phyloP scores from a whole-genome alignment of 2,888 invertebrate genomes.

The Scaptomyza caliginosa region DNA sequence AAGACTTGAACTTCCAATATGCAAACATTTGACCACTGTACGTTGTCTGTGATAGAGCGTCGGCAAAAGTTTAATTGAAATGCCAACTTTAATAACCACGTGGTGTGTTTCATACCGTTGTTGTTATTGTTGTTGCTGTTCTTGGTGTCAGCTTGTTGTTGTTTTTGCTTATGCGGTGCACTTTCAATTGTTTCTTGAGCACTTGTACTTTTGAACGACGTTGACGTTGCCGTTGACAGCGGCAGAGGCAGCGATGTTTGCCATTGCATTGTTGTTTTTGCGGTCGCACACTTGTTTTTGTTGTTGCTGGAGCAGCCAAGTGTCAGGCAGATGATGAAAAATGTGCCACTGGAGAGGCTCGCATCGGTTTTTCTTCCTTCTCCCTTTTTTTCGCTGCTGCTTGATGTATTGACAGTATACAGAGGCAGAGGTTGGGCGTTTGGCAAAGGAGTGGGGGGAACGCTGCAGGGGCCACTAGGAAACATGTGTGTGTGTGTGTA shows the following conservation, averaged over 20 bases:
- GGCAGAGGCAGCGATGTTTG: constrained; percentile 8
- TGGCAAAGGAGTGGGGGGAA: neutral
- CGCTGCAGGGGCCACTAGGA: constrained; percentile 51
- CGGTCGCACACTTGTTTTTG: constrained; percentile 14
- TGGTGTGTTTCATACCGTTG: constrained; percentile 47
- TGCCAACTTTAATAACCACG: constrained; percentile 72
- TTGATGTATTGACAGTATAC: constrained; percentile 72
- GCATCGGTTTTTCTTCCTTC: neutral
- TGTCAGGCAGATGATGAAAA: constrained; percentile 75
- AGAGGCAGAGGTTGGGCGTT: neutral
- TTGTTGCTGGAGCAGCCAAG: constrained; percentile 39
- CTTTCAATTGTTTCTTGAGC: constrained; percentile 65
- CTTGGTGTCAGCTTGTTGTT: constrained; percentile 20
- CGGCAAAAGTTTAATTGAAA: constrained; percentile 71
- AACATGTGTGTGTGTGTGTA: constrained; percentile 1
- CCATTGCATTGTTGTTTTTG: constrained; percentile 13
- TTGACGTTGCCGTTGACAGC: constrained; percentile 11
- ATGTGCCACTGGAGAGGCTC: constrained; percentile 71
- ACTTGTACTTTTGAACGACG: constrained; percentile 53
- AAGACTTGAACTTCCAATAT: neutral
- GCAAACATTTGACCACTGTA: constrained; percentile 44
- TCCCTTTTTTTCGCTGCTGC: neutral
- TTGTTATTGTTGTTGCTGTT: constrained; percentile 10
- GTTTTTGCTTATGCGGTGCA: constrained; percentile 37
- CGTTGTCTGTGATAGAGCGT: constrained; percentile 21